Base-by-base conservation (phyloP, 2,797 vertebrate species). In the Lateolabrax maculatus region DNA sequence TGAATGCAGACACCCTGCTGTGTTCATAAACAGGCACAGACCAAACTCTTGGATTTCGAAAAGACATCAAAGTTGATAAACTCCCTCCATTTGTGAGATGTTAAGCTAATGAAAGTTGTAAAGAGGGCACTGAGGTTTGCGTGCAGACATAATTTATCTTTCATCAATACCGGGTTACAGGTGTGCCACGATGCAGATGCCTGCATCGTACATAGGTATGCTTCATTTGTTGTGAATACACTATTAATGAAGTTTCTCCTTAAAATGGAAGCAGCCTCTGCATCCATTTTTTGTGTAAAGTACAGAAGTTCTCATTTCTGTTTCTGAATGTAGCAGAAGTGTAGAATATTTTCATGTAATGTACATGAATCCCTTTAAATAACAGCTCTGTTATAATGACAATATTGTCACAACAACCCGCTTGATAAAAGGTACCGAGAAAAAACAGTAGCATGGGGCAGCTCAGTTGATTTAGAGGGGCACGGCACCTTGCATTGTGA, bases 401-500 rank as follows among this genome's bases (percentile, higher is more conserved):
- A 84, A 75, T 63, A 86, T 80, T 69, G 68, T 83, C 79, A 76
- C 25, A 52, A 81, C 71, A 79, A 60, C 56, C 51, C 10, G 5
- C 25, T 43, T 51, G 70, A 87, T 74, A 79, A 84, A 83, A 43
- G 52, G 25, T 39, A 48, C 34, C 65, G 62, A 27, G 56, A 70
- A 56, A 48, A 72, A 83, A 74, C 58, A 72, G 68, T 63, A 62
- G 61, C 80, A 75, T n/a, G 29, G 37, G 74, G 48, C 65, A 66
- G 82, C 68, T 83, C 23, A 61, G 76, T 62, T 80, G 80, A 87
- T 87, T 86, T 88, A 88, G 74, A 91, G 79, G 79, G 77, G 66
- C 80, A 75, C 74, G 88, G 87, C 88, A 90, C 81, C 44, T 73
- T 21, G 53, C 83, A 85, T 89, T 84, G 89, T 69, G 60, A 77